Evolutionary conservation across 37 sponge, comb jelly and placozoan genomes (phyloP), one percentile per base, ranked within the genome.

Genomic region (Spongia lamella): DNA sequence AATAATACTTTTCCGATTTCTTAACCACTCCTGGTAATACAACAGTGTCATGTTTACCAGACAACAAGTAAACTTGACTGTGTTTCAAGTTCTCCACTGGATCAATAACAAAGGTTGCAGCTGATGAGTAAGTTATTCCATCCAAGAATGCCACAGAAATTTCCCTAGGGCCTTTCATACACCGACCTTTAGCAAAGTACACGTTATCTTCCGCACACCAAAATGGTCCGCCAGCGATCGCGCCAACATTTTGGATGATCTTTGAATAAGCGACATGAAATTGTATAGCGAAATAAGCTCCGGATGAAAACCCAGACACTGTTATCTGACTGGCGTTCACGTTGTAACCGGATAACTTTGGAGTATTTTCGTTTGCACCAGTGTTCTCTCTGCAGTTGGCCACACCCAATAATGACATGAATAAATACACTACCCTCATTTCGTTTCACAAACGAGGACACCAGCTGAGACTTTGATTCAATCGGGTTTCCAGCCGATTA

Each of bases 221-320:
- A 36, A 50, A 75, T 62, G 63, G 38, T 72, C 93, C 93, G 61
- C 89, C 93, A 34, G 93, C 93, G 1, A 88, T 49, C 25, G 85
- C 73, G 30, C 89, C 93, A 38, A 79, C 89, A 38, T 89, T 89
- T 55, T 65, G 85, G 38, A 93, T 80, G 37, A 63, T 60, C 21
- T 32, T 56, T 0, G 93, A 93, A 58, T 78, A 93, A 53, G 89
- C 83, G 47, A 93, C 83, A 37, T 93, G 93, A 49, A 82, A 89
- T 66, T 93, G 93, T 16, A 93, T 89, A 4, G 89, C 79, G 62
- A 93, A 88, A 68, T 43, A 93, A 2, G 35, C 93, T 20, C 93
- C 93, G 9, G 93, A 85, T 4, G 93, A 93, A 11, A 93, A 61
- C 0, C 93, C 93, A 32, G 93, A 93, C 30, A 93, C 86, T 5